These are phyloP conservation scores for Zophobas morio DNA, from an alignment of 1,140 invertebrate genomes.

Conservation along the genomic window DNA sequence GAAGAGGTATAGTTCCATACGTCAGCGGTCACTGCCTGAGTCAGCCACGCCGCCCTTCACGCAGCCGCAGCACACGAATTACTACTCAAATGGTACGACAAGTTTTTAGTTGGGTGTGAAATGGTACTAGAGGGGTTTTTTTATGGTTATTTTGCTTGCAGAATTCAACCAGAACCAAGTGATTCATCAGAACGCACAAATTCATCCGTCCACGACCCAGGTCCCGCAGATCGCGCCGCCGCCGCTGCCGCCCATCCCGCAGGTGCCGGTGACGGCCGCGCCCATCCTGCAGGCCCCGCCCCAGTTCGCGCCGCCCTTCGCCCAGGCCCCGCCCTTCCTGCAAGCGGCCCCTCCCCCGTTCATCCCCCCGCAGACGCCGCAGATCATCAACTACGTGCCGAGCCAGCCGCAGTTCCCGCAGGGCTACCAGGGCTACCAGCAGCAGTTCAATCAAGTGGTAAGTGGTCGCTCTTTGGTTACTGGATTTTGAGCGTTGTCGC, in stretches of 20 bases:
- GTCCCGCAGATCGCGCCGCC: constrained; percentile 53
- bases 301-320: constrained; percentile 52
- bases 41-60: constrained; percentile 57
- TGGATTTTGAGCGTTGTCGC: constrained; percentile 34
- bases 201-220: constrained; percentile 52
- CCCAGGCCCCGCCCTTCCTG: constrained; percentile 56
- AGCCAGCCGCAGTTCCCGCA: constrained; percentile 59
- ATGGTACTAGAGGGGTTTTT: neutral
- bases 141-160: constrained; percentile 51
- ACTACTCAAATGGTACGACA: constrained; percentile 61
- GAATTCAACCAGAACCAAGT: constrained; percentile 60
- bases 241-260: constrained; percentile 52
- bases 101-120: neutral
- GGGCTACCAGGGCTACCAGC: constrained; percentile 62
- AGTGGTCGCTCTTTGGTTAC: constrained; percentile 43
- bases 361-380: constrained; percentile 58
- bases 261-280: constrained; percentile 57
- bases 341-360: constrained; percentile 57
- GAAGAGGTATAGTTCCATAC: constrained; percentile 71
- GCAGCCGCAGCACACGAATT: constrained; percentile 56
- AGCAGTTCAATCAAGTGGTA: constrained; percentile 65
- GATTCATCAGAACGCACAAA: constrained; percentile 53
- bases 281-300: constrained; percentile 56
- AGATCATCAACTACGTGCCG: constrained; percentile 64
- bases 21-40: constrained; percentile 70